Base-by-base conservation (phyloP, 2,113 vertebrate species). In the Pomatorhinus ruficollis region DNA sequence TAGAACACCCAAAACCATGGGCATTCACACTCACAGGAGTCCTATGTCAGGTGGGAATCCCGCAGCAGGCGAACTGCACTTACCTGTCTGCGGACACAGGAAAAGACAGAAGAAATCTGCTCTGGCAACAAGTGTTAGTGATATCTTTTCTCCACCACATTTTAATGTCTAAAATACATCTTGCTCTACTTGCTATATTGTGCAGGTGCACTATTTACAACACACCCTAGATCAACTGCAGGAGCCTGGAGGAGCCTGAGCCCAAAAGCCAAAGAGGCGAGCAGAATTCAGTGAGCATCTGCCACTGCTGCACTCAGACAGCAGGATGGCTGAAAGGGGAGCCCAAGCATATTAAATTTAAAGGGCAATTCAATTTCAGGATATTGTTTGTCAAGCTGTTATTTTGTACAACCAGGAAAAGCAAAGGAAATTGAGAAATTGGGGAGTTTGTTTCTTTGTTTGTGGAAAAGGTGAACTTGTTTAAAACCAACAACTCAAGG, bases 331-430 rank as follows among this genome's bases (percentile, higher is more conserved):
- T 92, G 76, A 93, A 89, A 76, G 35, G 20, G 56, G 69, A 89
- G 83, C 31, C 56, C 8, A 3, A 50, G 56, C 64, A 91, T 37
- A 95, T 80, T 60, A 82, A 86, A 90, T 70, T 79, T 79, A 93
- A 94, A 94, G 87, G 79, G 70, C 87, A 93, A 96, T 92, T 97
- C 82, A 95, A 92, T 95, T 88, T 87, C 75, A 85, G 50, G 57
- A 71, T 82, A 89, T 24, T 89, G 68, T 76, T 83, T 80, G 78
- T 83, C 87, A 75, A 83, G 75, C 79, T 92, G 76, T 54, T 93
- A 85, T 66, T 89, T 57, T 94, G 87, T 65, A 72, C 50, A 54
- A 31, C 63, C 40, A 45, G 6, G 24, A 83, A 94, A 93, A 39
- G 37, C 54, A 95, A 85, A 33, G 63, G 31, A 94, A 78, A 91